Base-by-base conservation (phyloP, 2,797 vertebrate genomes). In the Onychomys torridus region DNA sequence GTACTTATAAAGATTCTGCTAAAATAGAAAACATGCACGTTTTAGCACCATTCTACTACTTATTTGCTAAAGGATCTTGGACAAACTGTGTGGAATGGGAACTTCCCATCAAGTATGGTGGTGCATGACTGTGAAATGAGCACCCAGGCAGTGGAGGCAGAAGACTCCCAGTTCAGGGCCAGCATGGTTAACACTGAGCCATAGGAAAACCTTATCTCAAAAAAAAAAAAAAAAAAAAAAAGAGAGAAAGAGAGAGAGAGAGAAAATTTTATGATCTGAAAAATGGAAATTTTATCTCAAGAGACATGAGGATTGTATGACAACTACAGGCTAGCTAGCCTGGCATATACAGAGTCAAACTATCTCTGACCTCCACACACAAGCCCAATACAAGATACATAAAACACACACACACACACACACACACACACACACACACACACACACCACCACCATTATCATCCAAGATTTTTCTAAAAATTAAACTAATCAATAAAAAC, bases 261-360 rank as follows among this genome's bases (percentile, higher is more conserved):
- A 17, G n/a, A 81, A 75, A 82, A 32, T 92, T 94, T 95, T 34
- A 75, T 43, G 27, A 55, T 92, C 43, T 78, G 65, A 40, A 91
- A 96, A 95, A 89, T 89, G 40, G 49, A 11, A 96, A 65, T 52
- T 63, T 95, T 85, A 67, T 87, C 63, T 92, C 85, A 87, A 87
- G 0, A 87, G n/a, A 52, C 29, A 40, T 57, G 23, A 59, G 6
- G 65, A 46, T 63, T 65, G 29, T 65, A 16, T 12, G 4, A 65
- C 19, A 13, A 17, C 7, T 46, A 46, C 40, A 49, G 40, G 17
- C 29, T 65, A 34, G 59, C 59, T 32, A 84, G 40, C 40, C 59
- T 32, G 43, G 61, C 61, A 14, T 77, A 65, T 49, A 10, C 29
- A 85, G 40, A 67, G 19, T 40, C 29, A 65, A 23, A 67, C 19